phyloP scores from a whole-genome alignment of 2,113 vertebrate species.

The Aptenodytes forsteri region DNA sequence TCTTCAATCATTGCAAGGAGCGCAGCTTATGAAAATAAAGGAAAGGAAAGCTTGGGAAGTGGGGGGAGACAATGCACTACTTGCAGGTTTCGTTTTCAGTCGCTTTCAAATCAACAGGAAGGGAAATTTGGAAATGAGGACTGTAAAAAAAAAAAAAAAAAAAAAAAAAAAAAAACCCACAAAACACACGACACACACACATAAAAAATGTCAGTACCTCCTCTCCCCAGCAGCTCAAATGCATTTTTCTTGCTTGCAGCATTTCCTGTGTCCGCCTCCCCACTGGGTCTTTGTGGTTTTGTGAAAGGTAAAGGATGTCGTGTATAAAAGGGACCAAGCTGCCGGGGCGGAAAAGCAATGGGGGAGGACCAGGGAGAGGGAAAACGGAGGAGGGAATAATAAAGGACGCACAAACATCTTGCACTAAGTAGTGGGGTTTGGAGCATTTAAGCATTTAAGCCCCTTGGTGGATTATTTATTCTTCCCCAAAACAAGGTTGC shows the following conservation, averaged over 20 bases:
- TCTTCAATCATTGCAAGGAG: background rate
- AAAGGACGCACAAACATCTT: background rate
- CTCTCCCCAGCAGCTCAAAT: background rate
- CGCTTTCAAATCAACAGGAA: background rate
- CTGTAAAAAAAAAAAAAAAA: background rate
- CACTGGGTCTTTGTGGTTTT: background rate
- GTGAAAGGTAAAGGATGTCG: slow-evolving; percentile 50
- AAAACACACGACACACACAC: background rate
- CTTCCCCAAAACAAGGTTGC: background rate
- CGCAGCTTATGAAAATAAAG: background rate
- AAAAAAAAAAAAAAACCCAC: background rate
- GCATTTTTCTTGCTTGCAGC: background rate
- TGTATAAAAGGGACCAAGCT: background rate
- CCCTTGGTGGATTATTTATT: background rate
- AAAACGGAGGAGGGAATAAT: background rate
- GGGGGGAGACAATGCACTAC: background rate
- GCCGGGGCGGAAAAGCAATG: background rate
- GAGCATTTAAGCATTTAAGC: background rate
- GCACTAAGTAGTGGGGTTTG: background rate
- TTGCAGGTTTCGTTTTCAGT: background rate
- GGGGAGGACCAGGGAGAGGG: background rate
- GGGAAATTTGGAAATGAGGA: background rate
- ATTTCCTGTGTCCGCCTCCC: slow-evolving; percentile 25
- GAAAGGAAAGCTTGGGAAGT: background rate
- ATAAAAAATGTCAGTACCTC: background rate